Evolutionary conservation across 1,140 invertebrate species (phyloP), one percentile per base, ranked within the genome.

Genomic region (Leptestheria dahalacensis): DNA sequence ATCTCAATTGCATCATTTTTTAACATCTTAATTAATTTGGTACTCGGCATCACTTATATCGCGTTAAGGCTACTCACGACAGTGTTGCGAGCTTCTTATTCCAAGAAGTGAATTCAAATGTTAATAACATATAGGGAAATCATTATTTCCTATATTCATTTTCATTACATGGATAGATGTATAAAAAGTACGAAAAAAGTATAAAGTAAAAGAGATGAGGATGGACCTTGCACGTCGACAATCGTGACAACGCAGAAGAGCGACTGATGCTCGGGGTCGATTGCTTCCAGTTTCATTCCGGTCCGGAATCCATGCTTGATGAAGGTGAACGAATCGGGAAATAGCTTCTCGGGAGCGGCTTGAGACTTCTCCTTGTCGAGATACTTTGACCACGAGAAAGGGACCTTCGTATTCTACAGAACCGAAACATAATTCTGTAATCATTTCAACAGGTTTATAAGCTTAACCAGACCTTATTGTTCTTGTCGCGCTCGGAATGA

Each of bases 251-350:
- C 89, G 72, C 91, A 93, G 69, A 91, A 92, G 51, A 88, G 72
- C 0, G 86, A 84, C 56, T 89, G 91, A 72, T 93, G 87, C 65
- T 85, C 81, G 0, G 91, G 91, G 75, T 97, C 92, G 61, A 95
- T 89, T 0, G 88, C 91, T 76, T 97, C 93, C 54, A 96, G 67
- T 68, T 91, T 89, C 89, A 94, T 92, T 11, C 90, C 90, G 56
- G 85, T 77, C 60, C 80, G 79, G 64, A 89, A 89, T 20, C 77
- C 75, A 71, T 88, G 88, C 65, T 83, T 78, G 49, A 65, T 72
- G 67, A 77, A 83, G 49, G 77, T 85, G 64, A 86, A 84, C 0
- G 84, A 78, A 29, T 88, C 84, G 64, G 84, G 82, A 65, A 90
- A 91, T 3, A 90, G 70, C 66, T 86, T 85, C 2, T 80, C 75